Conservation (phyloP, 2,888 invertebrate genomes). For the Ametastegia equiseti region DNA sequence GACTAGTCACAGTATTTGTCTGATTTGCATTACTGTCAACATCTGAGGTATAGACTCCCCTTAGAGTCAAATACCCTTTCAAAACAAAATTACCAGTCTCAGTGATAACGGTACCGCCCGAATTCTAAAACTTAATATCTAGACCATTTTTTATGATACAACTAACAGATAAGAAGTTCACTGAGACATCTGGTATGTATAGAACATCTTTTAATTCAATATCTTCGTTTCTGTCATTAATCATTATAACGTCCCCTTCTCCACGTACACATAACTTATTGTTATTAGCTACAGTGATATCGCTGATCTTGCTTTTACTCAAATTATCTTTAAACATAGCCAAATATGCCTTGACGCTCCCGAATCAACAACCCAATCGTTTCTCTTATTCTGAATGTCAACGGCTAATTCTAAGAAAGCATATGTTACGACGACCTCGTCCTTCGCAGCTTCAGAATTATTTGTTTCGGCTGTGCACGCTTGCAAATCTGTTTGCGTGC, state of each 20-base stretch:
- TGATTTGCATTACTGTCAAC: neutral
- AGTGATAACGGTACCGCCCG: neutral
- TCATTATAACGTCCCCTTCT: slow-evolving; percentile 52
- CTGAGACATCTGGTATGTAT: slow-evolving; percentile 51
- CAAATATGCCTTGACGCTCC: slow-evolving; percentile 61
- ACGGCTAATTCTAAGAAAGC: slow-evolving; percentile 67
- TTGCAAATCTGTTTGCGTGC: neutral
- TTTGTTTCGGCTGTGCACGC: neutral
- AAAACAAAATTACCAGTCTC: neutral
- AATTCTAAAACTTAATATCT: neutral
- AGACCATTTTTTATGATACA: slow-evolving; percentile 44
- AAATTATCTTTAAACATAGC: neutral
- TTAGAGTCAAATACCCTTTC: neutral
- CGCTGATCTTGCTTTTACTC: neutral
- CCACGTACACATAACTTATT: slow-evolving; percentile 48
- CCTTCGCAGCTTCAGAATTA: neutral
- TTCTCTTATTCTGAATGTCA: slow-evolving; percentile 71
- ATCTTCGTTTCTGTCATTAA: slow-evolving; percentile 35
- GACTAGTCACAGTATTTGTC: neutral
- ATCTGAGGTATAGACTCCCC: neutral
- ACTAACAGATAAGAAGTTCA: slow-evolving; percentile 56
- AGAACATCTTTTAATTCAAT: slow-evolving; percentile 46
- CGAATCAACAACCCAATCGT: slow-evolving; percentile 72
- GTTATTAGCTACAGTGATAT: slow-evolving; percentile 49
- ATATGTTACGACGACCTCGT: neutral